Evolutionary conservation across 2,888 invertebrate genomes (phyloP).

Genomic region (Monoplex corrugatus): DNA sequence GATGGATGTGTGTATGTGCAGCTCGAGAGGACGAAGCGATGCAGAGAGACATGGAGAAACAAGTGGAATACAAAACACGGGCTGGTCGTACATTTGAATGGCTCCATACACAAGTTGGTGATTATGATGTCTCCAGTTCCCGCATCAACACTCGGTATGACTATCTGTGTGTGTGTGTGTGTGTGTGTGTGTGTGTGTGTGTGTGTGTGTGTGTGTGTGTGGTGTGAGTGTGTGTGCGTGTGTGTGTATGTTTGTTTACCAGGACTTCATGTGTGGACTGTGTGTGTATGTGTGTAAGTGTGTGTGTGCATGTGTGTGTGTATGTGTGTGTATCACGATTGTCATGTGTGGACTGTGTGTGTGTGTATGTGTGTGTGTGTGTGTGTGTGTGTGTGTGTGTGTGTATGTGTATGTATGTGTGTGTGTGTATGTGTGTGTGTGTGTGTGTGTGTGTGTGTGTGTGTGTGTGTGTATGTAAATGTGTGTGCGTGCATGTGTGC

Average conservation of each 20-base stretch:
- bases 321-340: too few species aligned
- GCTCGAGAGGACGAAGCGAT: conserved; percentile 73
- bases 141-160: conserved; percentile 53
- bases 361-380: too few species aligned
- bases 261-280: background rate
- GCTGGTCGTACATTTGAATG: conserved; percentile 76
- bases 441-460: too few species aligned
- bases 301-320: background rate
- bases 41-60: conserved; percentile 64
- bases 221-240: background rate
- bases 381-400: too few species aligned
- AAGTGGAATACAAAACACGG: conserved; percentile 63
- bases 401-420: too few species aligned
- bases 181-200: too few species aligned
- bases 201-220: background rate
- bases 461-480: too few species aligned
- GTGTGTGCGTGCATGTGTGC: background rate
- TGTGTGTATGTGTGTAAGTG: conserved; percentile 16
- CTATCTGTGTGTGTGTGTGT: background rate
- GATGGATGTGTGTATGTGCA: conserved; percentile 46
- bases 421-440: too few species aligned
- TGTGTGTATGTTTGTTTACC: background rate
- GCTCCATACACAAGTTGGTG: conserved; percentile 78
- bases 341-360: too few species aligned
- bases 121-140: conserved; percentile 60